Evolutionary conservation across 2,797 vertebrate genomes (phyloP).

Genomic region (Typhlichthys eigenmanni): DNA sequence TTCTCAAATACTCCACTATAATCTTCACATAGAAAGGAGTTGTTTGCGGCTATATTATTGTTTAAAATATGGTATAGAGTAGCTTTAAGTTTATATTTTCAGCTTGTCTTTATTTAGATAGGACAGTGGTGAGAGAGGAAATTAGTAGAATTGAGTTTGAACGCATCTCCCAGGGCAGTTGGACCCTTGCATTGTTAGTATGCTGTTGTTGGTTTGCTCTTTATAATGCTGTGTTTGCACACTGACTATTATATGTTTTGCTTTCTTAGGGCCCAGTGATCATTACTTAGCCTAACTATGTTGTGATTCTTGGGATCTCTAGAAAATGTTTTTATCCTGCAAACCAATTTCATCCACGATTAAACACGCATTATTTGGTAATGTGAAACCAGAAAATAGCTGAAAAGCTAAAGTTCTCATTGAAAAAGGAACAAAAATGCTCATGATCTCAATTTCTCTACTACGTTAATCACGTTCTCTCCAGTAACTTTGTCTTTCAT

Average conservation of each 20-base stretch:
- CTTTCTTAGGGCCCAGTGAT: constrained; percentile 8
- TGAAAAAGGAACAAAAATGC: not conserved
- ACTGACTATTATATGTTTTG: constrained; percentile 2
- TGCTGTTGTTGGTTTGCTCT: not conserved
- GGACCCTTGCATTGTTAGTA: too few relatives aligned
- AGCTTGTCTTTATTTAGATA: too few relatives aligned
- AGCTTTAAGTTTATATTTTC: too few relatives aligned
- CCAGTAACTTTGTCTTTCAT: constrained; percentile 7
- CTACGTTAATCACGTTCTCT: constrained; percentile 4
- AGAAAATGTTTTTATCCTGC: not conserved
- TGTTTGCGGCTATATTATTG: too few relatives aligned
- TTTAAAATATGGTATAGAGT: too few relatives aligned
- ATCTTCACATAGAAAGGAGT: too few relatives aligned
- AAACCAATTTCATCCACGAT: constrained; percentile 14
- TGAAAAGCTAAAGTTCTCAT: not conserved
- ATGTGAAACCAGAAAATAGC: constrained; percentile 1
- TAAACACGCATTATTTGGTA: constrained; percentile 6
- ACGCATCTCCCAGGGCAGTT: too few relatives aligned
- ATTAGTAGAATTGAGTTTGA: too few relatives aligned
- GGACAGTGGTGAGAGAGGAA: too few relatives aligned
- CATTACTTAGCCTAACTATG: constrained; percentile 13
- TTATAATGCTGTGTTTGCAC: constrained; percentile 14
- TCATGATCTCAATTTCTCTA: not conserved
- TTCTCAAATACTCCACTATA: too few relatives aligned
- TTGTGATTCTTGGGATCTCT: not conserved